Conservation (phyloP, 2,113 vertebrate genomes). For the Sisor rabdophorus region DNA sequence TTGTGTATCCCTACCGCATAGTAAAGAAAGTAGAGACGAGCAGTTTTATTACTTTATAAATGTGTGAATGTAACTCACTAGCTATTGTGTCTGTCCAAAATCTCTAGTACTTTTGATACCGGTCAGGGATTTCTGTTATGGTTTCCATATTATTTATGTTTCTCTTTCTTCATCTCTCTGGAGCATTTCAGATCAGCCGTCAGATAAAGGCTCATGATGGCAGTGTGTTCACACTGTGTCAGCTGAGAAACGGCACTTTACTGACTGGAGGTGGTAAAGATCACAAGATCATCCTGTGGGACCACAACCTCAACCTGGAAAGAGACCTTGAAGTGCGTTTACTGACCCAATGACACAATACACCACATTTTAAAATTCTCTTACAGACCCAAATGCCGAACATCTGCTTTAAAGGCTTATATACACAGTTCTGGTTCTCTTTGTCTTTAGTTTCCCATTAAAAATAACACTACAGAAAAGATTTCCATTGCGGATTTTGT, state of each 20-base stretch:
- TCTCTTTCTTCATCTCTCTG: conserved; percentile 47
- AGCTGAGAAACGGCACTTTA: conserved; percentile 88
- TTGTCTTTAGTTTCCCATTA: not conserved
- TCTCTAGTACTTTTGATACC: not conserved
- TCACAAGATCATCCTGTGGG: conserved; percentile 90
- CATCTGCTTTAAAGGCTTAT: not conserved
- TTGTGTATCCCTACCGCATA: not conserved
- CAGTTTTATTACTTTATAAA: too few species aligned
- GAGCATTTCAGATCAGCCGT: conserved; percentile 86
- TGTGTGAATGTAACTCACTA: too few species aligned
- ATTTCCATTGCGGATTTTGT: not conserved
- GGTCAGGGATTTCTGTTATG: too few species aligned
- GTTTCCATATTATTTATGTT: not conserved
- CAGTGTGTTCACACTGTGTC: conserved; percentile 94
- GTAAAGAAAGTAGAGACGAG: too few species aligned
- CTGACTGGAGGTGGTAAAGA: conserved; percentile 95
- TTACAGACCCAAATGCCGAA: not conserved
- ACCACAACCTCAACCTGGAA: conserved; percentile 86
- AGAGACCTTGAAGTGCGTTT: conserved; percentile 88
- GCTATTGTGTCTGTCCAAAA: not conserved
- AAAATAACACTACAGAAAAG: not conserved
- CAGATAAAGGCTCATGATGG: conserved; percentile 94
- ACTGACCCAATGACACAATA: not conserved
- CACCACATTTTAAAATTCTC: not conserved
- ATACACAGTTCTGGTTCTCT: not conserved